Conservation (phyloP, 2,888 invertebrate genomes). For the Subacronicta megacephala region DNA sequence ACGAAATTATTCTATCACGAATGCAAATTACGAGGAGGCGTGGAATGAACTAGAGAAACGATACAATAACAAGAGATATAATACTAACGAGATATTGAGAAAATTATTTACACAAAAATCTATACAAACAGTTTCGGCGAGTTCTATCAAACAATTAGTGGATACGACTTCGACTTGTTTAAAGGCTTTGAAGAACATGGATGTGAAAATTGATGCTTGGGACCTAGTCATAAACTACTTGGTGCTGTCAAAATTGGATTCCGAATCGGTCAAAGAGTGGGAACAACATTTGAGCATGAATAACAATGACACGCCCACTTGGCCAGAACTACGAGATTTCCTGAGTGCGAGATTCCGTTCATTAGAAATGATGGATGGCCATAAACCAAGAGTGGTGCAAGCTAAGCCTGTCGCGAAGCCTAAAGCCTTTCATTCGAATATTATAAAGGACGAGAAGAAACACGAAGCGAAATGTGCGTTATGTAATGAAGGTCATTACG, state of each 20-base stretch:
- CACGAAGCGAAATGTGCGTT: slow-evolving; percentile 8
- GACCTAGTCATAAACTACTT: slow-evolving; percentile 12
- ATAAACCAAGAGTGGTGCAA: slow-evolving; percentile 5
- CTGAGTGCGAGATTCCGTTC: slow-evolving; percentile 23
- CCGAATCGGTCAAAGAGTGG: slow-evolving; percentile 17
- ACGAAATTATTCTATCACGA: slow-evolving; percentile 17
- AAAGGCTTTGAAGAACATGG: slow-evolving; percentile 18
- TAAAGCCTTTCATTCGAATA: slow-evolving; percentile 16
- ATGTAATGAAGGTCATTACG: slow-evolving; percentile 17
- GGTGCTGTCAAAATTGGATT: slow-evolving; percentile 11
- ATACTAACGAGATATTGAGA: slow-evolving; percentile 19
- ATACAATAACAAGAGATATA: slow-evolving; percentile 27
- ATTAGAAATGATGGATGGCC: slow-evolving; percentile 24
- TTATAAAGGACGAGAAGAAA: slow-evolving; percentile 11
- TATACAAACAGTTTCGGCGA: slow-evolving; percentile 14
- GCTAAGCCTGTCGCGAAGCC: slow-evolving; percentile 11
- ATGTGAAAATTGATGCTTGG: slow-evolving; percentile 16
- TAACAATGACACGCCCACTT: slow-evolving; percentile 12
- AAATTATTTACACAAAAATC: slow-evolving; percentile 21
- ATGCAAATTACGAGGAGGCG: slow-evolving; percentile 26
- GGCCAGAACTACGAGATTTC: slow-evolving; percentile 16
- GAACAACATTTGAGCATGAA: slow-evolving; percentile 10
- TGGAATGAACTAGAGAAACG: slow-evolving; percentile 17
- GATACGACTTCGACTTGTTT: slow-evolving; percentile 25
- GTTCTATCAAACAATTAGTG: slow-evolving; percentile 13